phyloP scores from a whole-genome alignment of 2,797 vertebrate genomes.

The Caiman crocodilus region DNA sequence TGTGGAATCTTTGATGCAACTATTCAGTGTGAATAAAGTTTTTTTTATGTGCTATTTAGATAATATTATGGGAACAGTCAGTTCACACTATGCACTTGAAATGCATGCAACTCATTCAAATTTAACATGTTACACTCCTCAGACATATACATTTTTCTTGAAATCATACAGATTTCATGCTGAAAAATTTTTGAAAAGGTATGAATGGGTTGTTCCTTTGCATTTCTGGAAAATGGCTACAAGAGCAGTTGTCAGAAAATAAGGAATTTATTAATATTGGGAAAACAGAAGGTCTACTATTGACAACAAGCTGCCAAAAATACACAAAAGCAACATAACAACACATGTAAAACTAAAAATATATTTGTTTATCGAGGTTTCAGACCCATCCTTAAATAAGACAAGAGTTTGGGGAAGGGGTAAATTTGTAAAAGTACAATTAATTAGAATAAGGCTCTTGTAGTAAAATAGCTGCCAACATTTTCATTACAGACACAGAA shows the following conservation, averaged over 20 bases:
- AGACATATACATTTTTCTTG: background rate
- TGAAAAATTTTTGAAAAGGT: slow-evolving; percentile 28
- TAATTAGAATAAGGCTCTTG: background rate
- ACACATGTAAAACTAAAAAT: background rate
- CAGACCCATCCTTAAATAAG: background rate
- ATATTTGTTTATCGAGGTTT: background rate
- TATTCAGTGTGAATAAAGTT: slow-evolving; percentile 40
- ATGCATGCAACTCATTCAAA: background rate
- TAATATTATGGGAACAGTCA: slow-evolving; percentile 36
- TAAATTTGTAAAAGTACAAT: background rate
- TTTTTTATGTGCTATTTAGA: slow-evolving; percentile 13
- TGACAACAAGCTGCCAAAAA: background rate
- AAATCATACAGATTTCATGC: background rate
- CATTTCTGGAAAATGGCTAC: background rate
- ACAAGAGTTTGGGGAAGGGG: background rate
- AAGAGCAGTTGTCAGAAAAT: background rate
- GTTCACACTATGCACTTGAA: slow-evolving; percentile 22
- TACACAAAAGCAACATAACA: too few relatives aligned
- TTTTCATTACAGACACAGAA: background rate
- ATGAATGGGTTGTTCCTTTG: background rate
- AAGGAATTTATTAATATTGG: slow-evolving; percentile 12
- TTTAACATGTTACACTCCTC: slow-evolving; percentile 4
- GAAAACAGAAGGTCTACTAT: slow-evolving; percentile 27
- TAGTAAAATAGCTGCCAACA: background rate
- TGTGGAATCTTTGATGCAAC: slow-evolving; percentile 66